Evolutionary conservation across 1,140 invertebrate genomes (phyloP), one percentile per base, ranked within the genome.

Genomic region (Protaetia brevitarsis): DNA sequence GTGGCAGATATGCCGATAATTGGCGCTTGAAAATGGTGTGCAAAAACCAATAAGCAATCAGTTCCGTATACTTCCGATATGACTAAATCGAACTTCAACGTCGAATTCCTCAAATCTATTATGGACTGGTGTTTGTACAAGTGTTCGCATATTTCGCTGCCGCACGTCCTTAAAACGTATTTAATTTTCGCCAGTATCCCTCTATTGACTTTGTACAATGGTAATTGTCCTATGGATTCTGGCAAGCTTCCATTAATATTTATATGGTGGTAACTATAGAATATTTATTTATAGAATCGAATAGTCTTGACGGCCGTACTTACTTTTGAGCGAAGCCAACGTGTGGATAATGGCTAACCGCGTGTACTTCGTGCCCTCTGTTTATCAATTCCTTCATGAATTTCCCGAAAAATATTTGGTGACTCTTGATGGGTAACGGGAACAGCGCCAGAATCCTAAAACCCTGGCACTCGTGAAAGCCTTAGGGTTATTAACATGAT

Each of bases 1-100:
- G 82, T 80, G 2, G 83, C 82, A 41, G 58, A 37, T 19, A 68
- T 11, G 16, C 66, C 61, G 21, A 63, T 27, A 10, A 51, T 45
- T 16, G 62, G 62, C 23, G 37, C 37, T 23, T 41, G 5, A 41
- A 63, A 63, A n/a, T 41, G 11, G 23, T 63, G 34, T 5, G 62
- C 62, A 45, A 63, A 63, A 6, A 34, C 62, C 19, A 41, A 21
- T 8, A 63, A 13, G 11, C 62, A 63, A 30, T 63, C 62, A 2
- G 62, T 63, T 6, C 41, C 62, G 23, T 45, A 63, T 19, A 63
- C 3, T 63, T 63, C 62, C 10, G 16, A 11, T 10, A 63, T 13
- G 5, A 63, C 16, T 7, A 63, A 4, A 23, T 63, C 62, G 13
- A 61, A 61, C 19, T 30, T 34, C 13, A 61, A 13, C 6, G 28